Evolutionary conservation across 2,888 invertebrate species (phyloP).

Genomic region (Polydrusus cervinus): DNA sequence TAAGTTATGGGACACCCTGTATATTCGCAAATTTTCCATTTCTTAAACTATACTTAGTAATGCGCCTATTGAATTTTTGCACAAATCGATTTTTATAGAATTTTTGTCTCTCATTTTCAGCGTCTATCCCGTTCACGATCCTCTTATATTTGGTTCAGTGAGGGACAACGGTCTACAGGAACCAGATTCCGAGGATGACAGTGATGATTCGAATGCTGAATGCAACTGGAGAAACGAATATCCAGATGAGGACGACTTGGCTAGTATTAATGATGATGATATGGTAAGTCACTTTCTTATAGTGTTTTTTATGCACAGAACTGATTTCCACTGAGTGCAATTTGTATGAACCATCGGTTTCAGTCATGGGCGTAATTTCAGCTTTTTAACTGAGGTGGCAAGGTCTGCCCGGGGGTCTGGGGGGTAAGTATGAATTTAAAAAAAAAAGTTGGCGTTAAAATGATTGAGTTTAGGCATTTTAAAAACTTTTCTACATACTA

Average conservation of each 20-base stretch:
- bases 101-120: constrained; percentile 61
- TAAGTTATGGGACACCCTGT: no score
- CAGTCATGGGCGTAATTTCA: no score
- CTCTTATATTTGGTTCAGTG: constrained; percentile 67
- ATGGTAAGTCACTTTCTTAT: constrained; percentile 69
- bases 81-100: constrained; percentile 9
- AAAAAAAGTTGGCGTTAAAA: no score
- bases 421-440: no score
- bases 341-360: no score
- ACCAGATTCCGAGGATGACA: constrained; percentile 72
- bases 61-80: not conserved
- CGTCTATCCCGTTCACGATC: constrained; percentile 68
- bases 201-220: constrained; percentile 86
- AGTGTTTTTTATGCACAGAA: not conserved
- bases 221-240: constrained; percentile 86
- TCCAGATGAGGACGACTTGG: constrained; percentile 75
- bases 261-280: constrained; percentile 77
- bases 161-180: constrained; percentile 66
- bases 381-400: no score
- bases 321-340: no score
- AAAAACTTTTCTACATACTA: no score
- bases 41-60: not conserved
- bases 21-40: not conserved
- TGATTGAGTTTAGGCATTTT: no score
- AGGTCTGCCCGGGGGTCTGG: no score